Evolutionary conservation across 2,888 invertebrate species (phyloP), one percentile per base, ranked within the genome.

Genomic region (Brenthis hecate): DNA sequence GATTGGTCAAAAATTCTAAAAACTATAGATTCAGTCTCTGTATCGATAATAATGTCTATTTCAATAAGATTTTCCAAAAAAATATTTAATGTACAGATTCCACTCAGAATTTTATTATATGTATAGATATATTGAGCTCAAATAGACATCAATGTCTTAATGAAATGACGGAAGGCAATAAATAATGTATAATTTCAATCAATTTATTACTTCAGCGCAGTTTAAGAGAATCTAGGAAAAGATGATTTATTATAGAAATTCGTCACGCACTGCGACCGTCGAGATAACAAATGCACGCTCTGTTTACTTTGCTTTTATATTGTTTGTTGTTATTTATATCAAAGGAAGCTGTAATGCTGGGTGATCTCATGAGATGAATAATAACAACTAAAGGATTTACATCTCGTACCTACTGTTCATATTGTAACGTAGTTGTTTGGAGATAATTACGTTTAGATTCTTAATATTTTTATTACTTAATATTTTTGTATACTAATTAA

Each of bases 291-390:
- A 19, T 14, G 13, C 48, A 66, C 60, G 66, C 23, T 66, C 66
- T 66, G 66, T 66, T 66, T 66, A 16, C 36, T 60, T 66, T 48
- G 32, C 32, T 19, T 66, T 65, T 65, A 56, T 57, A 57, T 53
- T 57, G 57, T 65, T 65, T 58, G 43, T 55, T 11, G 11, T 51
- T 51, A 51, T 65, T 57, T 66, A 54, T 28, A 55, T 48, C 66
- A 66, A 32, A 60, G 32, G 51, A 36, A 48, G 48, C 47, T 13
- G 43, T 36, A 11, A 43, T 11, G 8, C 11, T 36, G 32, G 16
- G 36, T 60, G 6, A 66, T 66, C 60, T 23, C 23, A 57, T 60
- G 23, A 55, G 47, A 47, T 66, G 61, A 32, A 32, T 61, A 50
- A 61, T 51, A 36, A 16, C 23, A 13, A 32, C 28, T 61, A 50